A percentile compares a stretch with the other conserved stretches of the same genome.
Conservation (phyloP, 1,140 invertebrate species). For the Drosophila ambigua region DNA sequence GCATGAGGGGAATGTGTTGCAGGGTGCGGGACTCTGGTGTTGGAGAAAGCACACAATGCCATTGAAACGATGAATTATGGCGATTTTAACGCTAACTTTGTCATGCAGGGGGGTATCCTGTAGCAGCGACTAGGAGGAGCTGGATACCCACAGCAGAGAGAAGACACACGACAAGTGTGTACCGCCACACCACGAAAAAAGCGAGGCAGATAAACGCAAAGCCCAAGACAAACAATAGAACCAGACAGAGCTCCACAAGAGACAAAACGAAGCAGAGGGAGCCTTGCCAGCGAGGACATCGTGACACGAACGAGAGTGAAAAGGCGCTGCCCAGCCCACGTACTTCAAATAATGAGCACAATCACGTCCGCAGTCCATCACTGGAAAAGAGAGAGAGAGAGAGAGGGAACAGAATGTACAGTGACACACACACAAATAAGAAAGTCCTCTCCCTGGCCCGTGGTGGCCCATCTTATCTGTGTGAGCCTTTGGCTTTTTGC, state of each 20-base stretch:
- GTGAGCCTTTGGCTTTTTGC: slow-evolving; percentile 45
- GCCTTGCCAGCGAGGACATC: not conserved
- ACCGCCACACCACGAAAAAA: slow-evolving; percentile 8
- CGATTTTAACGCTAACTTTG: slow-evolving; percentile 73
- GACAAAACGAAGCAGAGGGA: not conserved
- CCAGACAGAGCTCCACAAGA: slow-evolving; percentile 3
- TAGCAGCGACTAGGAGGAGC: not conserved
- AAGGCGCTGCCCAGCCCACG: not conserved
- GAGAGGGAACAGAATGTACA: not conserved
- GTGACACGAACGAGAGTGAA: slow-evolving; percentile 12
- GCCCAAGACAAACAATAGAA: slow-evolving; percentile 38
- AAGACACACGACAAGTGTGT: slow-evolving; percentile 29
- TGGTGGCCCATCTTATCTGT: slow-evolving; percentile 26
- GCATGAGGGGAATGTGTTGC: not conserved
- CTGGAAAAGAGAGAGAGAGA: not conserved
- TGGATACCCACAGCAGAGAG: slow-evolving; percentile 16
- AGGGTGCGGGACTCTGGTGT: too few species aligned
- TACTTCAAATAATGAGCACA: slow-evolving; percentile 20
- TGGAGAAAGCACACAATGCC: slow-evolving; percentile 33
- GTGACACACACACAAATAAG: not conserved
- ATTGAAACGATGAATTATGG: slow-evolving; percentile 78
- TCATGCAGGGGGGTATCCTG: slow-evolving; percentile 6
- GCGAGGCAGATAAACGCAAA: slow-evolving; percentile 24
- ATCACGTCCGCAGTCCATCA: slow-evolving; percentile 40
- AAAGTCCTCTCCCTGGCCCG: slow-evolving; percentile 9